Evolutionary conservation across 2,797 vertebrate species (phyloP).

Genomic region (Lateolabrax maculatus): DNA sequence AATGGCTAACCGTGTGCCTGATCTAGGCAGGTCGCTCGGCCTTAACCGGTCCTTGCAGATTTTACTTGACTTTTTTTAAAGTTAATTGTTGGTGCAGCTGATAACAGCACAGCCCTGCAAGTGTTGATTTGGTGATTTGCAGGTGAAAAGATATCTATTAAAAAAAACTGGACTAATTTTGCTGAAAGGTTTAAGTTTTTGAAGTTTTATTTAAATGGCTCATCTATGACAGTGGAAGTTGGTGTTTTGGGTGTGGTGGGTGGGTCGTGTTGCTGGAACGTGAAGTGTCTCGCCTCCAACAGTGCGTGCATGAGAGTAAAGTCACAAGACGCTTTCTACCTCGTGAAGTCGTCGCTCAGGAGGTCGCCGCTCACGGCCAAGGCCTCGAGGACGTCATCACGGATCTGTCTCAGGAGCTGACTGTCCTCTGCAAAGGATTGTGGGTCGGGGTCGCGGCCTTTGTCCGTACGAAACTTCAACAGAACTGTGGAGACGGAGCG

Average conservation of each 20-base stretch:
- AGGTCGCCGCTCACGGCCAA: slow-evolving; percentile 83
- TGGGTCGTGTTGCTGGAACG: background rate
- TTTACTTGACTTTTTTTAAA: no score
- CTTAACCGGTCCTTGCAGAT: no score
- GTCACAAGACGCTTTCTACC: slow-evolving; percentile 74
- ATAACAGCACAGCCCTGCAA: no score
- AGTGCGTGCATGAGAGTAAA: background rate
- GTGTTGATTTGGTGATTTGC: no score
- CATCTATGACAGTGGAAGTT: background rate
- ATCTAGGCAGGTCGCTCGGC: no score
- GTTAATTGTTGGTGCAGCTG: no score
- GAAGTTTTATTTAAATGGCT: no score
- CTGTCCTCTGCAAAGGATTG: slow-evolving; percentile 84
- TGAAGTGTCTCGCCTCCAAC: background rate
- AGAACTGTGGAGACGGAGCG: slow-evolving; percentile 83
- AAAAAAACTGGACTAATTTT: background rate
- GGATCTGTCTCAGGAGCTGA: slow-evolving; percentile 86
- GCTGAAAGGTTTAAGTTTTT: no score
- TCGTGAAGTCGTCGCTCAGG: slow-evolving; percentile 89
- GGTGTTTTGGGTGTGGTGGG: no score
- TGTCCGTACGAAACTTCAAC: slow-evolving; percentile 92
- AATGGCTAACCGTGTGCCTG: no score
- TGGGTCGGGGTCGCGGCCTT: slow-evolving; percentile 89
- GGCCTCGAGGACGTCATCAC: slow-evolving; percentile 87
- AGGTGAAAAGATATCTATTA: no score